These are phyloP conservation scores for Patella vulgata DNA, from an alignment of 1,140 invertebrate species.

Conservation along the genomic window DNA sequence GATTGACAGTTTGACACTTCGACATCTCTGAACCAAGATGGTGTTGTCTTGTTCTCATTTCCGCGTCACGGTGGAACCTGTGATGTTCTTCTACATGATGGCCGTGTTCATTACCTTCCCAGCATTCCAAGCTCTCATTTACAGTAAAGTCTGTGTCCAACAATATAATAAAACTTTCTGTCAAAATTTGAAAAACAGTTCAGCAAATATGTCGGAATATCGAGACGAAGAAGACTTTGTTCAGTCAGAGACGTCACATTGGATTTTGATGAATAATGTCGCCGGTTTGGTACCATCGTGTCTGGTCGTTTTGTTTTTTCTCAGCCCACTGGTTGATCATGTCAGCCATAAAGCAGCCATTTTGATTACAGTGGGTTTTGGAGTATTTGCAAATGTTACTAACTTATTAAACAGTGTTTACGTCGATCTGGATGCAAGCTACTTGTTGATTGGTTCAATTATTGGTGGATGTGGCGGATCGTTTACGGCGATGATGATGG, in stretches of 20 bases:
- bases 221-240: constrained; percentile 51
- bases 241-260: constrained; percentile 62
- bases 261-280: constrained; percentile 64
- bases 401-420: constrained; percentile 79
- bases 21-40: too few relatives aligned
- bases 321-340: constrained; percentile 77
- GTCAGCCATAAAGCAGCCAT: constrained; percentile 85
- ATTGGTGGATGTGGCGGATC: constrained; percentile 77
- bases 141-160: constrained; percentile 64
- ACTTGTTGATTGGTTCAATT: constrained; percentile 63
- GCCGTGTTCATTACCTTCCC: constrained; percentile 66
- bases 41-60: too few relatives aligned
- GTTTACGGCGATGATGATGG: constrained; percentile 89
- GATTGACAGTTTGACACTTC: too few relatives aligned
- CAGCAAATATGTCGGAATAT: constrained; percentile 23
- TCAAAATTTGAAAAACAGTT: neutral
- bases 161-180: constrained; percentile 47
- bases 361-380: constrained; percentile 82
- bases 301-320: constrained; percentile 60
- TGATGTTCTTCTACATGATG: constrained; percentile 69
- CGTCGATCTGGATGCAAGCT: constrained; percentile 47
- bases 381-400: constrained; percentile 80
- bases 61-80: constrained; percentile 69
- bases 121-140: constrained; percentile 68
- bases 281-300: constrained; percentile 65